Percentiles rank a stretch among this genome's conserved stretches.
These are phyloP conservation scores for Anagrus nilaparvatae DNA, from an alignment of 1,140 invertebrate genomes.

Conservation along the genomic window DNA sequence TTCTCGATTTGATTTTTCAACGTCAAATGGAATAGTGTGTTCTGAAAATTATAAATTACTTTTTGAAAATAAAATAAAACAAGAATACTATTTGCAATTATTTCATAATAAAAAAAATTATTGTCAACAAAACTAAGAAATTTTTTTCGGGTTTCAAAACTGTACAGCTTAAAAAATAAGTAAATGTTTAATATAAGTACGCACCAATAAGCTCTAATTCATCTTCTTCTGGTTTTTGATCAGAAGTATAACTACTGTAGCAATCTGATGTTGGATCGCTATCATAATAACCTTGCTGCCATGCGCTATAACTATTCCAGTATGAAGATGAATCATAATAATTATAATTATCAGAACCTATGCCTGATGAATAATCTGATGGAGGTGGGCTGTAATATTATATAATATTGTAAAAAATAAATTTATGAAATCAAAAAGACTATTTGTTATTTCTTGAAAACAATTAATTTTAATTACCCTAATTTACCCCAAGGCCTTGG, in stretches of 20 bases:
- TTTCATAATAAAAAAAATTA: too few species aligned
- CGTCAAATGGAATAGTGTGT: slow-evolving; percentile 59
- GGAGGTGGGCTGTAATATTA: slow-evolving; percentile 30
- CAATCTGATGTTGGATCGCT: slow-evolving; percentile 38
- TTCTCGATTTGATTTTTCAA: slow-evolving; percentile 65
- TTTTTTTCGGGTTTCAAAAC: too few species aligned
- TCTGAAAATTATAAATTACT: slow-evolving; percentile 43
- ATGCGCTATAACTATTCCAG: slow-evolving; percentile 41
- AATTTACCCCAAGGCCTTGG: slow-evolving; percentile 58
- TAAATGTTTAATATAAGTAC: slow-evolving; percentile 16
- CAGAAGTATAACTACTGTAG: slow-evolving; percentile 34
- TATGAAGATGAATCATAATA: slow-evolving; percentile 41
- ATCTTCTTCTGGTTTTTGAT: slow-evolving; percentile 44
- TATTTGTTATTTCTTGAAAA: neutral
- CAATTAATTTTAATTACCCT: slow-evolving; percentile 22
- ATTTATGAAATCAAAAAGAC: neutral
- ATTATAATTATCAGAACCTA: slow-evolving; percentile 38
- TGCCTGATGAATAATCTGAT: slow-evolving; percentile 35
- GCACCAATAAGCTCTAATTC: slow-evolving; percentile 54
- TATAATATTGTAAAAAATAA: slow-evolving; percentile 4
- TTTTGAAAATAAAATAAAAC: slow-evolving; percentile 9
- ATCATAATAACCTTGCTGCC: slow-evolving; percentile 42
- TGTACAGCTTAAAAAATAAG: slow-evolving; percentile 17
- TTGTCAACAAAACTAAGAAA: slow-evolving; percentile 11
- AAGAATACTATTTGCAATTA: slow-evolving; percentile 9